Percentiles rank a stretch among this genome's conserved stretches.
Evolutionary conservation across 2,797 vertebrate genomes (phyloP).

Genomic region (Mus caroli): DNA sequence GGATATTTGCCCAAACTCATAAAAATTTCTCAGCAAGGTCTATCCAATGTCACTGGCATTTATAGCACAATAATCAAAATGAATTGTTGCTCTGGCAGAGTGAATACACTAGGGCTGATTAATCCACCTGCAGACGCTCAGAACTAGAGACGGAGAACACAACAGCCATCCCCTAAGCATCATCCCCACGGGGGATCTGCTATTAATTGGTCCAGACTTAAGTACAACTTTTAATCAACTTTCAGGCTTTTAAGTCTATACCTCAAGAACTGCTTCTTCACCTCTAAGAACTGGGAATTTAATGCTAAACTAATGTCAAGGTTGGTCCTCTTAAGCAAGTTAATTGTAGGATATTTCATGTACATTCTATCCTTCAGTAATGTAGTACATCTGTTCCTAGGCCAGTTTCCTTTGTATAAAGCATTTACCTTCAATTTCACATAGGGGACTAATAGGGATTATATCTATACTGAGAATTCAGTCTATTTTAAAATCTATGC

Average conservation of each 20-base stretch:
- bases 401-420: neutral
- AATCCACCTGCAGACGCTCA: slow-evolving; percentile 80
- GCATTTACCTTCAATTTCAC: slow-evolving; percentile 50
- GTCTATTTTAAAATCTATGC: slow-evolving; percentile 28
- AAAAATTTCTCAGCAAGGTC: slow-evolving; percentile 73
- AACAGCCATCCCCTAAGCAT: slow-evolving; percentile 78
- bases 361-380: slow-evolving; percentile 26
- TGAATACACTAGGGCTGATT: slow-evolving; percentile 80
- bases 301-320: slow-evolving; percentile 73
- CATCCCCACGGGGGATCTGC: slow-evolving; percentile 81
- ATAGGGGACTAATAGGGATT: neutral
- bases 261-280: slow-evolving; percentile 67
- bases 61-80: slow-evolving; percentile 84
- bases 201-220: slow-evolving; percentile 87
- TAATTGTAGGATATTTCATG: slow-evolving; percentile 45
- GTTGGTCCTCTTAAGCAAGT: slow-evolving; percentile 32
- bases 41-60: slow-evolving; percentile 80
- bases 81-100: slow-evolving; percentile 79
- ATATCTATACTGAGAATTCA: neutral
- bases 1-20: slow-evolving; percentile 80
- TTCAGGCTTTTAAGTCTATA: slow-evolving; percentile 80
- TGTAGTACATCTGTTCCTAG: neutral
- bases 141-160: slow-evolving; percentile 84
- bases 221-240: slow-evolving; percentile 85
- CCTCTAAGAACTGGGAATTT: slow-evolving; percentile 77